phyloP scores from a whole-genome alignment of 2,797 vertebrate genomes.

The Molossus alvarezi region DNA sequence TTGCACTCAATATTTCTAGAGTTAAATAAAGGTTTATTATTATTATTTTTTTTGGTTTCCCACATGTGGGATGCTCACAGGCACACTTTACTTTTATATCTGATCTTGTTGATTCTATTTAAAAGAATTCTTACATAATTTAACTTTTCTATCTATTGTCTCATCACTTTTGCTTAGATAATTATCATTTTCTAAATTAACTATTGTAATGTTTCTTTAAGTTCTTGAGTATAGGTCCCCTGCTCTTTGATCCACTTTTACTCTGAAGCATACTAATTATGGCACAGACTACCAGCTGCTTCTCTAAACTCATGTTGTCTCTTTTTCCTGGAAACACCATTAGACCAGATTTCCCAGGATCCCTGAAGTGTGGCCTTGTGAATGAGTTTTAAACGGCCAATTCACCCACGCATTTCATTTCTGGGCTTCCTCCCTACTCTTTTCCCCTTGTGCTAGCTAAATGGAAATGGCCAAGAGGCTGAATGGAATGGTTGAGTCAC shows the following conservation, averaged over 20 bases:
- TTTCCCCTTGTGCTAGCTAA: neutral
- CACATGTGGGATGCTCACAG: neutral
- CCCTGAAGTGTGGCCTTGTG: neutral
- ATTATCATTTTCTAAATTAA: neutral
- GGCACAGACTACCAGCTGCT: neutral
- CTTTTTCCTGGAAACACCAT: neutral
- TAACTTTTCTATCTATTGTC: neutral
- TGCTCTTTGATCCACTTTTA: neutral
- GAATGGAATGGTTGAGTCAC: neutral
- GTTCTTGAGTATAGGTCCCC: neutral
- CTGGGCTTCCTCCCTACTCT: neutral
- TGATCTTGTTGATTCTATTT: neutral
- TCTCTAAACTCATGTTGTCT: neutral
- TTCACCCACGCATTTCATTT: neutral
- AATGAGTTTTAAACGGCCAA: neutral
- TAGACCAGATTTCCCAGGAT: neutral
- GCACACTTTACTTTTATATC: neutral
- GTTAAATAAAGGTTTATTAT: neutral
- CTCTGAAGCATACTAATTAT: neutral
- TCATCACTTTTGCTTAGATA: neutral
- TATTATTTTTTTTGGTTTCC: neutral
- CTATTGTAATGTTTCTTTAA: neutral
- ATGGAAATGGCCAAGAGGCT: neutral
- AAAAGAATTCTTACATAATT: neutral
- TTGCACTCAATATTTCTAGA: neutral